These are phyloP conservation scores for Mastigias papua DNA, from an alignment of 30 jellyfish, hydroid and myxozoan species.

Conservation along the genomic window DNA sequence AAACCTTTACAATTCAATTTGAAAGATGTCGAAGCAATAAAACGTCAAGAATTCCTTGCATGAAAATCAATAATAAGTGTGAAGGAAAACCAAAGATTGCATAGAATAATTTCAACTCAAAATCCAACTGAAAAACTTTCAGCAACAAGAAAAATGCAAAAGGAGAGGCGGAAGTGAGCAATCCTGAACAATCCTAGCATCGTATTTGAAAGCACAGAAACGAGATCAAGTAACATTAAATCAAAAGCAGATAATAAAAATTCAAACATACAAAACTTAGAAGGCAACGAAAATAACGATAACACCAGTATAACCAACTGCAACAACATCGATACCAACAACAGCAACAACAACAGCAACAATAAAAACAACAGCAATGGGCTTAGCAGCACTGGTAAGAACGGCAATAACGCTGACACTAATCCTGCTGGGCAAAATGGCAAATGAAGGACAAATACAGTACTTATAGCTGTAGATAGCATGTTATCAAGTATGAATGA, in stretches of 20 bases:
- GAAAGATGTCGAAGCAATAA: no score
- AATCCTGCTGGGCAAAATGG: background rate
- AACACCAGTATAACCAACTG: background rate
- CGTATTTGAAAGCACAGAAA: background rate
- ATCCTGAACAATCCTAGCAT: background rate
- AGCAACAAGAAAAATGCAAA: background rate
- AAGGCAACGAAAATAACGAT: background rate
- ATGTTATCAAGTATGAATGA: background rate
- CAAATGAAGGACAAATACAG: background rate
- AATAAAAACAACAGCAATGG: background rate
- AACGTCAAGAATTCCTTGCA: no score
- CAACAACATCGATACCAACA: no score
- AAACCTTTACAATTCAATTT: no score
- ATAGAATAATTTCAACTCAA: no score
- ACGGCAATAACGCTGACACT: background rate
- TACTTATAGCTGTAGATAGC: background rate
- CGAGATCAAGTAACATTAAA: background rate
- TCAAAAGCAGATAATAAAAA: background rate
- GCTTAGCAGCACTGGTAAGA: background rate
- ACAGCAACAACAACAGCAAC: background rate
- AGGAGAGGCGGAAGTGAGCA: background rate
- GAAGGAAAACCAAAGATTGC: no score
- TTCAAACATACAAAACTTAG: background rate
- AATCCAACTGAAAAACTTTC: background rate
- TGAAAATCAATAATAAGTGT: no score